These are phyloP conservation scores for Prorops nasuta DNA, from an alignment of 1,140 invertebrate species.

Conservation along the genomic window DNA sequence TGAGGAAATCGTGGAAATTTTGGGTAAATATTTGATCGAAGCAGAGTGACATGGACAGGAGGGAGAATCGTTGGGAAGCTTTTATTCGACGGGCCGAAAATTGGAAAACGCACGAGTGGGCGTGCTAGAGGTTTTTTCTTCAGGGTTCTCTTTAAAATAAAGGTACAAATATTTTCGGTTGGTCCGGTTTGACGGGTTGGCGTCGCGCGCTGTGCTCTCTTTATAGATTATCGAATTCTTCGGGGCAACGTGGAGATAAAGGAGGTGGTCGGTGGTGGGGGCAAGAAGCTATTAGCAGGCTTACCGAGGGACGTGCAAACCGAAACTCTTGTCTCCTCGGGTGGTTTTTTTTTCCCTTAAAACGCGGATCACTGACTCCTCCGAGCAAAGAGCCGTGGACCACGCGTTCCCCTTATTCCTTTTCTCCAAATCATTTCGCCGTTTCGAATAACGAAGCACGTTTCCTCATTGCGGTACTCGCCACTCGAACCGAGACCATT, in stretches of 20 bases:
- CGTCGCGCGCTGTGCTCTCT: slow-evolving; percentile 21
- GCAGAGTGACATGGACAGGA: too few species aligned
- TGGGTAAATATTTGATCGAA: too few species aligned
- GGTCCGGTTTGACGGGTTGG: slow-evolving; percentile 46
- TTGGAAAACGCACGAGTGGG: neutral
- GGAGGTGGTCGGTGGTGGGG: neutral
- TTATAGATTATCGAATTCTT: slow-evolving; percentile 32
- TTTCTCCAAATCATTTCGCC: too few species aligned
- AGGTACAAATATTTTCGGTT: slow-evolving; percentile 41
- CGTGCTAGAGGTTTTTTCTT: too few species aligned
- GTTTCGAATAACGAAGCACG: too few species aligned
- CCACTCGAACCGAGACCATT: too few species aligned
- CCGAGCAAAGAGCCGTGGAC: slow-evolving; percentile 13
- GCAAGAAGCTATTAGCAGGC: slow-evolving; percentile 22
- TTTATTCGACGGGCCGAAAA: neutral
- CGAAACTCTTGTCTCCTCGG: too few species aligned
- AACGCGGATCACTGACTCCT: slow-evolving; percentile 23
- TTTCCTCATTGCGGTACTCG: too few species aligned
- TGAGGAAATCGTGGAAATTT: too few species aligned
- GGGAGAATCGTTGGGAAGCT: too few species aligned
- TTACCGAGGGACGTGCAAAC: slow-evolving; percentile 11
- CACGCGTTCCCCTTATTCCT: slow-evolving; percentile 16
- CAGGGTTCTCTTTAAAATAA: too few species aligned
- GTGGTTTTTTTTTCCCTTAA: slow-evolving; percentile 15
- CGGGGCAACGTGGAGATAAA: slow-evolving; percentile 12